A percentile compares a stretch with the other conserved stretches of the same genome.
These are phyloP conservation scores for Parambassis ranga DNA, from an alignment of 2,797 vertebrate genomes.

Conservation along the genomic window DNA sequence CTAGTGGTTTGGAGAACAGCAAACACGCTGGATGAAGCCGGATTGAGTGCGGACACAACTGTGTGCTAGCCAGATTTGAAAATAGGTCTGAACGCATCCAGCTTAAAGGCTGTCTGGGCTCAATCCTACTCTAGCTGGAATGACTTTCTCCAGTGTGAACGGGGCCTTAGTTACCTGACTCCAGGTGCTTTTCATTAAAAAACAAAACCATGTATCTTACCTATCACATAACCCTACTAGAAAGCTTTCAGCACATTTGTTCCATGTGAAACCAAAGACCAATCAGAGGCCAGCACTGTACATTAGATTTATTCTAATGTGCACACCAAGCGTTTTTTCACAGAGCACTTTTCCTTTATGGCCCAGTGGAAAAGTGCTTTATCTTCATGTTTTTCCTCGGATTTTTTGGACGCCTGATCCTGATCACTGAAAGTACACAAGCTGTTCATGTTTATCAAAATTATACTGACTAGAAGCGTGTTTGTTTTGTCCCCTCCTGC, in stretches of 20 bases:
- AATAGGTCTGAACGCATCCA: too few species aligned
- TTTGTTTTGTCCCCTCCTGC: constrained; percentile 29
- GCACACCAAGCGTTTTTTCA: not conserved
- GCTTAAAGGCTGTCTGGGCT: too few species aligned
- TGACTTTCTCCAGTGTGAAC: too few species aligned
- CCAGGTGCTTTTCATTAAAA: not conserved
- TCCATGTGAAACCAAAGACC: not conserved
- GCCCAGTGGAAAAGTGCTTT: not conserved
- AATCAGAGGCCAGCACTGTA: not conserved
- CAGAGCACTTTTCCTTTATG: not conserved
- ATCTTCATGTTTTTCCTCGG: not conserved
- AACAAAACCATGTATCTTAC: too few species aligned
- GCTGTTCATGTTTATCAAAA: not conserved
- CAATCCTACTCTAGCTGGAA: too few species aligned
- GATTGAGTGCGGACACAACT: too few species aligned
- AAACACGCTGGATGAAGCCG: too few species aligned
- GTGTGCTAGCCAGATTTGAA: too few species aligned
- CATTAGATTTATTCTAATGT: not conserved
- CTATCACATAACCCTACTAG: too few species aligned
- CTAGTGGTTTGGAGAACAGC: too few species aligned
- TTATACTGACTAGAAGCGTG: not conserved
- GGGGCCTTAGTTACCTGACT: too few species aligned
- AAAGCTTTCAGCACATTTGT: not conserved
- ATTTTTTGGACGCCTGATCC: not conserved
- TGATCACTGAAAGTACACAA: not conserved